A percentile compares a stretch with the other conserved stretches of the same genome.
phyloP scores from a whole-genome alignment of 2,797 vertebrate species.

The Takifugu rubripes region DNA sequence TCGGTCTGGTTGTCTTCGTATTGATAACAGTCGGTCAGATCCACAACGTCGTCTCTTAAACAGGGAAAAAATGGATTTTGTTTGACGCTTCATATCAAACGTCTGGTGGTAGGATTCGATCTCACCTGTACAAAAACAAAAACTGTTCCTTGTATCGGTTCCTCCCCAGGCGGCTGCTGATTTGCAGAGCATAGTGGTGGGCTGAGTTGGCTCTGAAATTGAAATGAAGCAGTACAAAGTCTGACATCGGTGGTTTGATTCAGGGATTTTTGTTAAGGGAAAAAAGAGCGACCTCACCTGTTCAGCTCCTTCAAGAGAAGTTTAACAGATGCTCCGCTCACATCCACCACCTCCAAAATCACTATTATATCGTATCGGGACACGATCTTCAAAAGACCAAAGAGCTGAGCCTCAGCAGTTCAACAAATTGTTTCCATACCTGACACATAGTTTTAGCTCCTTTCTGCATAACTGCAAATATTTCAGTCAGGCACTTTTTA shows the following conservation, averaged over 20 bases:
- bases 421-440: background rate
- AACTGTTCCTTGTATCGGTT: slow-evolving; percentile 69
- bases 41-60: slow-evolving; percentile 59
- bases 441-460: background rate
- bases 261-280: background rate
- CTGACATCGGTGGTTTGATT: background rate
- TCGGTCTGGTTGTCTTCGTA: slow-evolving; percentile 68
- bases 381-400: slow-evolving; percentile 52
- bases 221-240: background rate
- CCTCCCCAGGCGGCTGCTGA: slow-evolving; percentile 66
- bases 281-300: slow-evolving; percentile 28
- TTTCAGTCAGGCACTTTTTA: background rate
- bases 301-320: slow-evolving; percentile 62
- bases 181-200: slow-evolving; percentile 50
- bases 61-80: background rate
- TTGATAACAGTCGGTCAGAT: slow-evolving; percentile 60
- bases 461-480: slow-evolving; percentile 8
- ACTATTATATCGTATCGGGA: slow-evolving; percentile 68
- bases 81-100: background rate
- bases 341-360: slow-evolving; percentile 67
- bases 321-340: slow-evolving; percentile 49
- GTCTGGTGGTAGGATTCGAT: background rate
- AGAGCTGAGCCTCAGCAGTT: background rate
- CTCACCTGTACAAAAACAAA: slow-evolving; percentile 70
- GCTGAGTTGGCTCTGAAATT: slow-evolving; percentile 40